Base-by-base conservation (phyloP, 2,113 vertebrate species). In the Mirounga angustirostris region DNA sequence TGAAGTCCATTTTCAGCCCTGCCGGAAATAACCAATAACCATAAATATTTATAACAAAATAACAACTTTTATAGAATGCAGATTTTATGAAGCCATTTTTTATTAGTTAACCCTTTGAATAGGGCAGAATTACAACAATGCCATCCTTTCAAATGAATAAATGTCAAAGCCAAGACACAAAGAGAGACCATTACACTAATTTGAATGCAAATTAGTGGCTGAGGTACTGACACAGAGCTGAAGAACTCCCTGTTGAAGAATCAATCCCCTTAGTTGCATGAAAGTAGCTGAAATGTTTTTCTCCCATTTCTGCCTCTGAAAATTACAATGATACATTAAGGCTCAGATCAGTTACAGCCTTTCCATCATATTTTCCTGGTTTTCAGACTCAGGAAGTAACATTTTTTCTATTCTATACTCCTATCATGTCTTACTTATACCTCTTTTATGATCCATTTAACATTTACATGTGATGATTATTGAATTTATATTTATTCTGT, bases 31-130 rank as follows among this genome's bases (percentile, higher is more conserved):
- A 87, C 28, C 76, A 93, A 78, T 82, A 63, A 79, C 19, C 24
- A 86, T 80, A 73, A 92, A 89, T 94, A 97, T 91, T 94, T 92
- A 92, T 56, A 93, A 83, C 21, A 71, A 78, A 56, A 82, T 67
- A 43, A 21, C 5, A 2, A 22, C 14, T 71, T 96, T 74, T 58
- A 90, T 22, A 87, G n/a, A 94, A 94, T 76, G 13, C 56, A 59
- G 4, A 28, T 73, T 54, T 67, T 71, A 73, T 9, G 28, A 93
- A 80, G 18, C 4, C 43, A 63, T 91, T 91, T 76, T 89, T 81
- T 76, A 84, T 86, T 92, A 92, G 19, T 28, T 84, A 91, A 82
- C 79, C 30, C 40, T 58, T 74, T 80, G 54, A 81, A 79, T 46
- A 88, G 24, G 4, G 5, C 50, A 96, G 36, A 81, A 92, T 83